Percentiles rank a stretch among this genome's conserved stretches.
Evolutionary conservation across 2,888 invertebrate genomes (phyloP).

Genomic region (Stratiomys singularior): DNA sequence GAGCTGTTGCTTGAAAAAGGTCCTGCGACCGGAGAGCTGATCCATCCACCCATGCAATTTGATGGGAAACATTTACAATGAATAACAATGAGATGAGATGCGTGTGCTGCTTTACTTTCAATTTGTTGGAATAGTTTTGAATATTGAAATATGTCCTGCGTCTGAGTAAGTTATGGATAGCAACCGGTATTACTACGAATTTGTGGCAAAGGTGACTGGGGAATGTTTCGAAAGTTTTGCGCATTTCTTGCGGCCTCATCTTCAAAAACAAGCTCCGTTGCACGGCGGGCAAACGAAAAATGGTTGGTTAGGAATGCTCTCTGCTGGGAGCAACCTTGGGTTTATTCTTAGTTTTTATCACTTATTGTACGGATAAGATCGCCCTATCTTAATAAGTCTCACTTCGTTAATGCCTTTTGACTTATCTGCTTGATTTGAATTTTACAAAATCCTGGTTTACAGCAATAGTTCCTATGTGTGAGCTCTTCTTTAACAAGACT

Average conservation of each 20-base stretch:
- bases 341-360: slow-evolving; percentile 50
- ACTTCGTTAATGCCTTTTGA: slow-evolving; percentile 30
- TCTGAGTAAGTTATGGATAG: too few relatives aligned
- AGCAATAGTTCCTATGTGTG: slow-evolving; percentile 20
- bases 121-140: too few relatives aligned
- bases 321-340: slow-evolving; percentile 22
- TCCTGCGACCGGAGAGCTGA: too few relatives aligned
- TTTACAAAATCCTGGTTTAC: slow-evolving; percentile 10
- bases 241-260: neutral
- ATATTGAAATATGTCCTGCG: too few relatives aligned
- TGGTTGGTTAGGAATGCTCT: neutral
- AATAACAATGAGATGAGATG: too few relatives aligned
- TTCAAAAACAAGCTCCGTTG: slow-evolving; percentile 11
- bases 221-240: neutral
- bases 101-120: too few relatives aligned
- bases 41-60: too few relatives aligned
- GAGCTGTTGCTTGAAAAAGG: too few relatives aligned
- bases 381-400: slow-evolving; percentile 39
- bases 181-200: too few relatives aligned
- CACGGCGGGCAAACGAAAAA: slow-evolving; percentile 39
- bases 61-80: too few relatives aligned
- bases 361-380: slow-evolving; percentile 51
- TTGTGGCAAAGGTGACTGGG: neutral
- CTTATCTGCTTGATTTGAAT: slow-evolving; percentile 16
- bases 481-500: neutral